phyloP scores from a whole-genome alignment of 2,888 invertebrate genomes.

The Galeruca laticollis region DNA sequence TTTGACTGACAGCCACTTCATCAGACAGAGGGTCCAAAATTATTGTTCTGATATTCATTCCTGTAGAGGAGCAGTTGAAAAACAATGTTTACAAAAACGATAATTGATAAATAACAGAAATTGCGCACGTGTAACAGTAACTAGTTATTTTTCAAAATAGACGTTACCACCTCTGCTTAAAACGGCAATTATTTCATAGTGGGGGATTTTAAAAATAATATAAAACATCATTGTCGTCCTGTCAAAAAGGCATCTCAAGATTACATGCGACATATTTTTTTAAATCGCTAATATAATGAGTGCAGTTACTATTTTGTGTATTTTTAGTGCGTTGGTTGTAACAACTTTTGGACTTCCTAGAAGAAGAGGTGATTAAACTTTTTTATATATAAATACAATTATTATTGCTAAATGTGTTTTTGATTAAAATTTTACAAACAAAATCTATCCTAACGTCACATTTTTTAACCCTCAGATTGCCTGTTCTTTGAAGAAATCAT shows the following conservation, averaged over 20 bases:
- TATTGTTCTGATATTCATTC: too few relatives aligned
- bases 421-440: too few relatives aligned
- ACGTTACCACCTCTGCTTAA: slow-evolving; percentile 1
- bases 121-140: not conserved
- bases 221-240: slow-evolving; percentile 21
- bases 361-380: not conserved
- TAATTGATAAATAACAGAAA: not conserved
- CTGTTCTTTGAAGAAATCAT: too few relatives aligned
- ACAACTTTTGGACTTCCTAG: slow-evolving; percentile 20
- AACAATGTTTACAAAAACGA: too few relatives aligned
- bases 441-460: too few relatives aligned
- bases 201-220: slow-evolving; percentile 23
- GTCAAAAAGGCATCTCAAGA: slow-evolving; percentile 20
- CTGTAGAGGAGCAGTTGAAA: too few relatives aligned
- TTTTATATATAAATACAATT: not conserved
- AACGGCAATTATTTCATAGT: slow-evolving; percentile 17
- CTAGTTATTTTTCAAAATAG: slow-evolving; percentile 5
- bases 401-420: too few relatives aligned
- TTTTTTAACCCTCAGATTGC: too few relatives aligned
- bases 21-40: too few relatives aligned
- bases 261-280: not conserved
- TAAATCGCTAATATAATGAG: slow-evolving; percentile 2
- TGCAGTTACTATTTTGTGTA: slow-evolving; percentile 10
- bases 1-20: too few relatives aligned
- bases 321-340: not conserved